A percentile compares a stretch with the other conserved stretches of the same genome.
Evolutionary conservation across 2,888 invertebrate species (phyloP).

Genomic region (Tenthredo notha): DNA sequence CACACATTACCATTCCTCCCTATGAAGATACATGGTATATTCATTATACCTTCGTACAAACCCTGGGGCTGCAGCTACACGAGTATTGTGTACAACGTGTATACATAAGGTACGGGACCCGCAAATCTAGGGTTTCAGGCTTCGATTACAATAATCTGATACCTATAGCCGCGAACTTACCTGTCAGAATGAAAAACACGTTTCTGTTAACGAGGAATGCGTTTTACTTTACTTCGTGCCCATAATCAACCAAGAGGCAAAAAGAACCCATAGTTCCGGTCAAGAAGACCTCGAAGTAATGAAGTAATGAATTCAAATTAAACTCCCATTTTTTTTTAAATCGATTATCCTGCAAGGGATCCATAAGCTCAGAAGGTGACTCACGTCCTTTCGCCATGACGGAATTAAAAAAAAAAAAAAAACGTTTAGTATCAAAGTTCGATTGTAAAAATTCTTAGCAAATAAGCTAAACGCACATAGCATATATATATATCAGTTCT

Average conservation of each 20-base stretch:
- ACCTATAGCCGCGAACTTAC: conserved; percentile 58
- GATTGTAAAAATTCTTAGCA: not conserved
- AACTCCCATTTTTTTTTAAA: not conserved
- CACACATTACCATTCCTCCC: not conserved
- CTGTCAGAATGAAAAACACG: conserved; percentile 54
- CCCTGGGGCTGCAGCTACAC: not conserved
- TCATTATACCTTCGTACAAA: not conserved
- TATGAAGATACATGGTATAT: not conserved
- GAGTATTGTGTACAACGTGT: conserved; percentile 26
- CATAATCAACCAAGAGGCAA: not conserved
- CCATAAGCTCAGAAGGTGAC: no score
- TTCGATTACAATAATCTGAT: conserved; percentile 69
- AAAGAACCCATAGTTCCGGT: conserved; percentile 18
- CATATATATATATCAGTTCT: not conserved
- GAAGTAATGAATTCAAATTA: not conserved
- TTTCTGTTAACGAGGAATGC: conserved; percentile 45
- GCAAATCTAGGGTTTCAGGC: conserved; percentile 70
- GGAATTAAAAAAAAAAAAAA: not conserved
- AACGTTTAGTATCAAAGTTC: not conserved
- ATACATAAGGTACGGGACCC: conserved; percentile 54
- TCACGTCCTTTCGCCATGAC: not conserved
- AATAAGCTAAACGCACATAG: not conserved
- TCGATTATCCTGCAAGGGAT: not conserved
- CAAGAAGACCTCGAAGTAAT: conserved; percentile 7
- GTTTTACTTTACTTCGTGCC: not conserved